A percentile compares a stretch with the other conserved stretches of the same genome.
Conservation (phyloP, 1,140 invertebrate species). For the Melitaea cinxia region DNA sequence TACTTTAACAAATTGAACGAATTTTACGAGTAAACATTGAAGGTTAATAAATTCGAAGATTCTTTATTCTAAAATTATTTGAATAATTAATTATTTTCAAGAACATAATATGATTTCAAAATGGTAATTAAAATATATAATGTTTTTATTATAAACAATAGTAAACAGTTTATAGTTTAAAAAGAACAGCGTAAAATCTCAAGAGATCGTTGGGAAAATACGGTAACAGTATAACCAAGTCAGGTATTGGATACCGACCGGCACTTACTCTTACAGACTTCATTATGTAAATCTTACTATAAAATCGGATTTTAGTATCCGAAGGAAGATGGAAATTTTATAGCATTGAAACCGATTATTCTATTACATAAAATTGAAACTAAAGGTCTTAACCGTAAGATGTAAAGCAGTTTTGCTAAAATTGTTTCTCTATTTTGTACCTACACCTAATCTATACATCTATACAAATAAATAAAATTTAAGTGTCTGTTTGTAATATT, state of each 20-base stretch:
- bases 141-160: neutral
- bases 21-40: no score
- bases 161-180: neutral
- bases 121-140: no score
- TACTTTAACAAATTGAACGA: no score
- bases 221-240: neutral
- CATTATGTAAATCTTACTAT: constrained; percentile 23
- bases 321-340: constrained; percentile 12
- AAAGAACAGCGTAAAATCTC: neutral
- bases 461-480: no score
- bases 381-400: neutral
- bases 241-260: constrained; percentile 8
- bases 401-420: no score
- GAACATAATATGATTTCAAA: no score
- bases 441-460: no score
- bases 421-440: no score
- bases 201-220: neutral
- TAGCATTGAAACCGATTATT: constrained; percentile 13
- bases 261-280: constrained; percentile 18
- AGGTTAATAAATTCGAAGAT: no score
- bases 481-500: no score
- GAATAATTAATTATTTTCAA: no score
- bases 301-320: constrained; percentile 19
- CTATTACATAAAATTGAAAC: neutral
- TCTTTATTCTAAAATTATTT: no score